Base-by-base conservation (phyloP, 2,113 vertebrate species). In the Python bivittatus region DNA sequence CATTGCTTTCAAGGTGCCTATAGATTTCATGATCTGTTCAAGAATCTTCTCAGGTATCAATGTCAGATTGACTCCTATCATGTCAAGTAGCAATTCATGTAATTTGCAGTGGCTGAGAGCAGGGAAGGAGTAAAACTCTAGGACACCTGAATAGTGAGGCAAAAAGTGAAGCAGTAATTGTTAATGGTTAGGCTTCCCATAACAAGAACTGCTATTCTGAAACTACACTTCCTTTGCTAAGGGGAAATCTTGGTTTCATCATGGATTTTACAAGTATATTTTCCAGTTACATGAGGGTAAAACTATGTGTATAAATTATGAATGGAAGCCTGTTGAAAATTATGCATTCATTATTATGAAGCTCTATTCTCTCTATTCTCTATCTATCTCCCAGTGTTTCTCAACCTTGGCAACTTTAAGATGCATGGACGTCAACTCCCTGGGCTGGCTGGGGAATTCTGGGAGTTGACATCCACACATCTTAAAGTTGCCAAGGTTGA, bases 271-370 rank as follows among this genome's bases (percentile, higher is more conserved):
- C 52, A 91, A 27, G 48, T 91, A 91, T 12, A 90, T 91, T 93
- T 56, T 95, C 84, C 38, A 91, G 60, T n/a, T 11, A 86, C 38
- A 53, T 93, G 44, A 0, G 48, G 92, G 27, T 90, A 95, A 96
- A 97, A 97, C 96, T 94, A 96, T 10, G 4, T 88, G 88, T 48
- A 93, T 96, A 93, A 94, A 94, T 95, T 94, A 95, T 95, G 93
- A 90, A 96, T 90, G 12, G 48, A 88, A 86, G 20, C 92, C 22
- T 95, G 95, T 91, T 92, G 93, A 95, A 96, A 97, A 96, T 96
- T 94, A 44, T 89, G 12, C 86, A 23, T 11, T 91, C 23, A 88
- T 88, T 94, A 93, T 33, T 57, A 87, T 44, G 86, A 7, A 86
- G 48, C 23, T 23, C 54, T 88, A 38, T 42, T 58, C 38, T 25